Base-by-base conservation (phyloP, 2,113 vertebrate species). In the Anhinga rufa region DNA sequence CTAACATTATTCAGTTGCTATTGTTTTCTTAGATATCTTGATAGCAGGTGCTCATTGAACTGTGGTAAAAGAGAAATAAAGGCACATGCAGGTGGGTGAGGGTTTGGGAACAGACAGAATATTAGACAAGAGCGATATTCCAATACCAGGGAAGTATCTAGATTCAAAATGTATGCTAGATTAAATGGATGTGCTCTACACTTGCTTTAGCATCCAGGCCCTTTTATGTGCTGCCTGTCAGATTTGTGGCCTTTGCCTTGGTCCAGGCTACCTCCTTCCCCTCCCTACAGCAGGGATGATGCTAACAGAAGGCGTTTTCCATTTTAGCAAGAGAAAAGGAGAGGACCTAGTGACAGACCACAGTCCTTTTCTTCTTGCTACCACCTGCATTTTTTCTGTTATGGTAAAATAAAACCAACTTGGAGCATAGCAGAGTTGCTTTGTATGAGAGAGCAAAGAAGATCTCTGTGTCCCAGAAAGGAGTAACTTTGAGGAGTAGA, bases 11-110 rank as follows among this genome's bases (percentile, higher is more conserved):
- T 90, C 83, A 44, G 54, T 92, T 93, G 58, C 54, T 95, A 55
- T 90, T 93, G 86, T 96, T 97, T 95, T 89, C 69, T 94, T 89
- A 95, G 51, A 86, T 92, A 70, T 91, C 75, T 95, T 0, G 1
- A 32, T 86, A 82, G 66, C 54, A 91, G 36, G 21, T 86, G 40
- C 70, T 89, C 89, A 58, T 86, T 95, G 92, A 80, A 85, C 86
- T 58, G 46, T 31, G 40, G 65, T 24, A 92, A 84, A 95, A 80
- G 62, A 90, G 49, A 87, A 88, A 80, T 86, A 72, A 91, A 93
- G 22, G 26, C 54, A 54, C 32, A 51, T 42, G 32, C 32, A 83
- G 12, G 17, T 77, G 69, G 64, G 31, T 83, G n/a, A 88, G 34
- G 17, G 36, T 82, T 92, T 86, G 9, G 36, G 42, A 95, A 68